Percentiles rank a stretch among this genome's conserved stretches.
Evolutionary conservation across 2,797 vertebrate species (phyloP).

Genomic region (Xerus rutilus): DNA sequence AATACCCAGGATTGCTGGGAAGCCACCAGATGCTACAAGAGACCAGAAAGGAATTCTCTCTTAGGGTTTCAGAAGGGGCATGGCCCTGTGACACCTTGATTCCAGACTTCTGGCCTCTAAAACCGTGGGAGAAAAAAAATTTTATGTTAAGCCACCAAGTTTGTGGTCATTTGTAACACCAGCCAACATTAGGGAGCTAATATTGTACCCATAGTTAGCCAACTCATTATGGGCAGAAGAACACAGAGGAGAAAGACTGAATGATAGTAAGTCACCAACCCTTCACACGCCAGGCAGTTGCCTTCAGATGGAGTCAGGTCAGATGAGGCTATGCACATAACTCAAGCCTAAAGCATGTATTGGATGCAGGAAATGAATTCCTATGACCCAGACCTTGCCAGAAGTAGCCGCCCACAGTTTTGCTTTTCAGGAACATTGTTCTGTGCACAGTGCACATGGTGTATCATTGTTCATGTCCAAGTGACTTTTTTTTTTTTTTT

Average conservation of each 20-base stretch:
- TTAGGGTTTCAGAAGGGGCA: not conserved
- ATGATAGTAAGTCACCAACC: not conserved
- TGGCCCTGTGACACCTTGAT: not conserved
- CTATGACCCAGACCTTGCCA: not conserved
- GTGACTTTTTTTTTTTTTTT: not conserved
- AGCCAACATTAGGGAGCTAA: not conserved
- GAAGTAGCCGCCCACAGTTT: not conserved
- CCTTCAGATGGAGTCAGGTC: not conserved
- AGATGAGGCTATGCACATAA: not conserved
- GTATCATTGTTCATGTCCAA: not conserved
- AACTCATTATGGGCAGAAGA: conserved; percentile 4
- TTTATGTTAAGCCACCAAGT: not conserved
- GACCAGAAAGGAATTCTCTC: not conserved
- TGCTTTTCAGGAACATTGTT: not conserved
- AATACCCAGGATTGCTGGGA: not conserved
- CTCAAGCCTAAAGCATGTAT: not conserved
- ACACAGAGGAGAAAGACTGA: not conserved
- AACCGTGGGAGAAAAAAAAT: not conserved
- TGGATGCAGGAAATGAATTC: not conserved
- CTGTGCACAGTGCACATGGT: rapidly evolving
- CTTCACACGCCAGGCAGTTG: not conserved
- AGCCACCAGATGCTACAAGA: not conserved
- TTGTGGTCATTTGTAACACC: not conserved
- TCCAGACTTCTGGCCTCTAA: conserved; percentile 20
- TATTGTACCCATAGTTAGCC: not conserved